phyloP scores from a whole-genome alignment of 2,797 vertebrate species.

The Gobio occitaniae region DNA sequence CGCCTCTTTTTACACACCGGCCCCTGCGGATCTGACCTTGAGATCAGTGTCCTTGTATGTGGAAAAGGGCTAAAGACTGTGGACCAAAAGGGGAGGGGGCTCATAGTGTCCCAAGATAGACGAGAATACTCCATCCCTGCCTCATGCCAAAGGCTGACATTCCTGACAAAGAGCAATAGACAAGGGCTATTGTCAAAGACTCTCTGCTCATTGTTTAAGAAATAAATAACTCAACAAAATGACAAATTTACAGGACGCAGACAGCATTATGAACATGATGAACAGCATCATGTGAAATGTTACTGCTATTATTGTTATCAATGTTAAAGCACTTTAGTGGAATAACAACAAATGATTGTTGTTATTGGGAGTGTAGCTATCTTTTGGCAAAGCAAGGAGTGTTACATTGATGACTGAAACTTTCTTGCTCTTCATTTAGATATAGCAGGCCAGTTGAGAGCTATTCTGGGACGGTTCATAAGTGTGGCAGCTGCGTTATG shows the following conservation, averaged over 20 bases:
- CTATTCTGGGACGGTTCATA: slow-evolving; percentile 84
- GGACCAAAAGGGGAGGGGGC: slow-evolving; percentile 54
- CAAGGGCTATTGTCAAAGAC: slow-evolving; percentile 58
- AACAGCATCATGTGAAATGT: background rate
- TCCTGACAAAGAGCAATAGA: slow-evolving; percentile 69
- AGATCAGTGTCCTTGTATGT: slow-evolving; percentile 61
- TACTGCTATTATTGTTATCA: background rate
- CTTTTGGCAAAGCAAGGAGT: slow-evolving; percentile 73
- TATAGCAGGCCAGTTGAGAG: slow-evolving; percentile 75
- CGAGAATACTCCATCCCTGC: slow-evolving; percentile 63
- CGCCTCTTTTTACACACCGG: slow-evolving; percentile 67
- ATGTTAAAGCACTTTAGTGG: background rate
- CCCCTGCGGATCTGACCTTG: slow-evolving; percentile 79
- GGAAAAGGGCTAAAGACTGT: slow-evolving; percentile 65
- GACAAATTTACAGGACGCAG: background rate
- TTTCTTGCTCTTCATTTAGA: slow-evolving; percentile 79
- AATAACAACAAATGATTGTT: slow-evolving; percentile 59
- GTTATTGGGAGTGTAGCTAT: slow-evolving; percentile 67
- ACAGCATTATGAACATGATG: background rate
- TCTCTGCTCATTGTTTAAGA: slow-evolving; percentile 3
- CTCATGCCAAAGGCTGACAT: slow-evolving; percentile 74
- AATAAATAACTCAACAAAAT: background rate
- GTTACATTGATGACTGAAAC: slow-evolving; percentile 75
- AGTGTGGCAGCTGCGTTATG: slow-evolving; percentile 78
- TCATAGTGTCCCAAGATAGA: slow-evolving; percentile 81